Evolutionary conservation across 2,888 invertebrate species (phyloP).

Genomic region (Protodeltote pygarga): DNA sequence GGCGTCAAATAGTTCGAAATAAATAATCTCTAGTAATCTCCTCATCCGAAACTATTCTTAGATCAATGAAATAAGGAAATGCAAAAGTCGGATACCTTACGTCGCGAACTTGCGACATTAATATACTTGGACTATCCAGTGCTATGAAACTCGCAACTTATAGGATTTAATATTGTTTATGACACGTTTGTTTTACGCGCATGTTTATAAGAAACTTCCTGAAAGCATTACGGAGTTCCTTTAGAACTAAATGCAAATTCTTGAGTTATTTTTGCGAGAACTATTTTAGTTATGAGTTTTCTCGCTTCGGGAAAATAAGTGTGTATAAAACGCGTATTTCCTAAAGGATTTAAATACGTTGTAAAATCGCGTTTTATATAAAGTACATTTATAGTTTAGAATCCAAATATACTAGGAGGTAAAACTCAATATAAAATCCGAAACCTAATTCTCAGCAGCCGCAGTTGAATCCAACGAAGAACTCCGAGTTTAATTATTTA

Average conservation of each 20-base stretch:
- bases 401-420: too few species aligned
- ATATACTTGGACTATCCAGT: slow-evolving; percentile 61
- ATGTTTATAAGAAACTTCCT: slow-evolving; percentile 66
- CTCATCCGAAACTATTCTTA: slow-evolving; percentile 35
- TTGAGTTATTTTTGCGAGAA: slow-evolving; percentile 31
- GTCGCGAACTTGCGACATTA: slow-evolving; percentile 72
- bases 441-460: too few species aligned
- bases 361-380: too few species aligned
- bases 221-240: slow-evolving; percentile 58
- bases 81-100: slow-evolving; percentile 71
- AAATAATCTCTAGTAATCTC: too few species aligned
- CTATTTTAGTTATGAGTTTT: slow-evolving; percentile 22
- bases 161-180: slow-evolving; percentile 81
- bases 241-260: slow-evolving; percentile 43
- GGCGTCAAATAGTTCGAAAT: too few species aligned
- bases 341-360: too few species aligned
- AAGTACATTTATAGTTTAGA: too few species aligned
- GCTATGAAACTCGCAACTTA: slow-evolving; percentile 52
- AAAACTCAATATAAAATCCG: too few species aligned
- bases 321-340: too few species aligned
- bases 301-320: neutral
- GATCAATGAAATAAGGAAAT: slow-evolving; percentile 57
- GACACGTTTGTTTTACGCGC: slow-evolving; percentile 80
- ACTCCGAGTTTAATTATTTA: too few species aligned
- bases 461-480: too few species aligned